Conservation (phyloP, 64 coral and sea anemone species). For the Porites australiensis region DNA sequence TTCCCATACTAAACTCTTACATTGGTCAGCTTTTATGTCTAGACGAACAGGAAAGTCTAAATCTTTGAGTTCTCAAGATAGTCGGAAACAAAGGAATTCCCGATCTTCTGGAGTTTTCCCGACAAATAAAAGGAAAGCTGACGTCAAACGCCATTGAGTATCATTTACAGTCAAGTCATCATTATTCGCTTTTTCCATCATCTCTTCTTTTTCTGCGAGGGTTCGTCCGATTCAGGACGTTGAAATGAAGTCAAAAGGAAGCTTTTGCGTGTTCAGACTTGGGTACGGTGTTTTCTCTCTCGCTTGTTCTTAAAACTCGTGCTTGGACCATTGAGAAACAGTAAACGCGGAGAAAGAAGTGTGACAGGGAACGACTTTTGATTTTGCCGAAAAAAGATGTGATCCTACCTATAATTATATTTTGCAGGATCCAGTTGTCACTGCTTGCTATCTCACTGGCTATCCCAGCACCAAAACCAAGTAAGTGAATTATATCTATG, state of each 20-base stretch:
- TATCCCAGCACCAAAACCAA: not conserved
- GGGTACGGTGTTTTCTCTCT: not conserved
- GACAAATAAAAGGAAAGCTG: no score
- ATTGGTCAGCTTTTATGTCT: no score
- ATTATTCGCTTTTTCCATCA: not conserved
- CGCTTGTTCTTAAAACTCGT: not conserved
- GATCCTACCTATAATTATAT: no score
- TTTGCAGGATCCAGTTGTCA: not conserved
- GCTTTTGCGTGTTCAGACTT: not conserved
- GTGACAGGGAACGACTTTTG: no score
- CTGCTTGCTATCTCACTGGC: not conserved
- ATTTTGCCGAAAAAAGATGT: no score
- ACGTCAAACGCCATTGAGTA: slow-evolving; percentile 1
- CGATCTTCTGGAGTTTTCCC: no score
- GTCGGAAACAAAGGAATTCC: no score
- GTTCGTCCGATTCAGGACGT: not conserved
- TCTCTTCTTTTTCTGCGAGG: not conserved
- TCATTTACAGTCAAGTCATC: not conserved
- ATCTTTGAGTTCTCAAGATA: no score
- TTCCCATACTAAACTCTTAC: no score
- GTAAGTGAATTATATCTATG: not conserved
- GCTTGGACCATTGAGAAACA: not conserved
- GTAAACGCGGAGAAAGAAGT: not conserved
- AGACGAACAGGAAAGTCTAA: no score
- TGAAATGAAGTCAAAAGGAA: not conserved